Evolutionary conservation across 2,113 vertebrate species (phyloP).

Genomic region (Petaurus breviceps): DNA sequence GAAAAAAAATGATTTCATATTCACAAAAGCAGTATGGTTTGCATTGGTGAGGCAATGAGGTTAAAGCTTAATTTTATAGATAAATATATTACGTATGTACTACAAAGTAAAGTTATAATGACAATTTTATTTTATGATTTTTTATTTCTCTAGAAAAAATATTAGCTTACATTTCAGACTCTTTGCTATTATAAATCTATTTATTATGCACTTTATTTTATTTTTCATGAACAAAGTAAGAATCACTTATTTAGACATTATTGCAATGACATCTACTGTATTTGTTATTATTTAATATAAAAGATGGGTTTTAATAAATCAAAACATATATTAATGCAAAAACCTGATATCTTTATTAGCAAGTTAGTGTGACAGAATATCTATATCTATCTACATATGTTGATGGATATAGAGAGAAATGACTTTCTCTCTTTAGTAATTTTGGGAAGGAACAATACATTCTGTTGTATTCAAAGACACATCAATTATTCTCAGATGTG

Average conservation of each 20-base stretch:
- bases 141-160: constrained; percentile 4
- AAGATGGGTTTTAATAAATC: neutral
- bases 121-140: neutral
- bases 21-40: neutral
- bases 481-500: neutral
- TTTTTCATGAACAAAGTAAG: neutral
- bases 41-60: neutral
- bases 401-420: neutral
- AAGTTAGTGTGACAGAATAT: neutral
- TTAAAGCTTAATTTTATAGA: constrained; percentile 5
- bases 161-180: neutral
- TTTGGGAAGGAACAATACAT: neutral
- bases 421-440: neutral
- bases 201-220: neutral
- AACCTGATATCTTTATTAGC: neutral
- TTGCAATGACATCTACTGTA: neutral
- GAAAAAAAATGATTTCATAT: neutral
- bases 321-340: neutral
- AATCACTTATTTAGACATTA: neutral
- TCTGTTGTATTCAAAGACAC: neutral
- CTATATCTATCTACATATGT: neutral
- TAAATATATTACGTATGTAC: neutral
- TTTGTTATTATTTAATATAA: neutral
- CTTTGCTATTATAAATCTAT: neutral
- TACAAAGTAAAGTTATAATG: neutral